Base-by-base conservation (phyloP, 2,888 invertebrate species). In the Hedychridium roseum region DNA sequence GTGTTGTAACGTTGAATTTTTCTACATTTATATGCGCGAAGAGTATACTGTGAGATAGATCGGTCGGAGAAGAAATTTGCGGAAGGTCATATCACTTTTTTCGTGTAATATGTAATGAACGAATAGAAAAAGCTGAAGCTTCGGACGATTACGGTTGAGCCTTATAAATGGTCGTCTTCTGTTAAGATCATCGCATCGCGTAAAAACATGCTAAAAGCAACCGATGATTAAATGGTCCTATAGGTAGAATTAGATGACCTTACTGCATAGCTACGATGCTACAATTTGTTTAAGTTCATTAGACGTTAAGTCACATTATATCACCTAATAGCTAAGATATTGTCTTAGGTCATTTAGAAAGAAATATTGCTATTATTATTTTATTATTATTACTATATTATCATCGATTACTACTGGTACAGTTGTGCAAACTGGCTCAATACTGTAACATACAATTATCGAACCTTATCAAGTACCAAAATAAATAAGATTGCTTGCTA, bases 401-500 rank as follows among this genome's bases (percentile, higher is more conserved):
- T 58, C 66, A 73, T 73, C 72, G 71, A 73, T 69, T 59, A 58
- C 53, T 48, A 57, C 57, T 53, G 52, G 52, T 51, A 64, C 59
- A 61, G 66, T 71, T 73, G 71, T 66, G 49, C 54, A 66, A 73
- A 74, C 71, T 70, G 73, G 68, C 73, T 77, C 77, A 76, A 75
- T 63, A 74, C 68, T 78, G 76, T 78, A 76, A 72, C 67, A 75
- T 76, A 77, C 68, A 64, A 73, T 60, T 73, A 71, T 66, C 61
- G 64, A 71, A 75, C 61, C 64, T 70, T 70, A 71, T 70, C 67
- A 69, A 75, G 71, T 76, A 78, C 77, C 76, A 76, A 77, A 77
- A 76, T 74, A 74, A 76, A 74, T 73, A 71, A 72, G 69, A 75
- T 71, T 71, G 73, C 76, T 76, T 76, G 76, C 71, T 76, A 73